Evolutionary conservation across 2,113 vertebrate genomes (phyloP).

Genomic region (Polypterus bichir): DNA sequence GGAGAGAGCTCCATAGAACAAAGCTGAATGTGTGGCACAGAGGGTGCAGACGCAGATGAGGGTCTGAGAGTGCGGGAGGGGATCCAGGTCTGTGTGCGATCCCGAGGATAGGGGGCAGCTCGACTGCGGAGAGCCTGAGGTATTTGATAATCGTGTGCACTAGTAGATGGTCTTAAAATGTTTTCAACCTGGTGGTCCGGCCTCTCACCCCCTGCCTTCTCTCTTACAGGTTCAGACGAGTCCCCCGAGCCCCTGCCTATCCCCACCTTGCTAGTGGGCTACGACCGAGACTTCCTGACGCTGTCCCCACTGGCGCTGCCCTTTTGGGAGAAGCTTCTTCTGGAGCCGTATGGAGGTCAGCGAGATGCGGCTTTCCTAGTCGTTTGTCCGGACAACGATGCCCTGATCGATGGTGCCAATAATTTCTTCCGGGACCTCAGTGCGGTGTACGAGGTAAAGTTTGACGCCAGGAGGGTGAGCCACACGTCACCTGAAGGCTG

Average conservation of each 20-base stretch:
- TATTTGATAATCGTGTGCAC: too few relatives aligned
- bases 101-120: too few relatives aligned
- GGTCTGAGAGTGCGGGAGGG: too few relatives aligned
- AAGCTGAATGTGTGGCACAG: too few relatives aligned
- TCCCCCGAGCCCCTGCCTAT: conserved; percentile 90
- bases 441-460: conserved; percentile 83
- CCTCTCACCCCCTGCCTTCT: conserved; percentile 11
- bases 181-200: too few relatives aligned
- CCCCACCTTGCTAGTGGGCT: conserved; percentile 82
- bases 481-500: neutral
- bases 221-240: conserved; percentile 74
- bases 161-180: too few relatives aligned
- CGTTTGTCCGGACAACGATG: conserved; percentile 84
- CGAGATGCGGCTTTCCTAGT: conserved; percentile 89
- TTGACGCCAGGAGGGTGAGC: conserved; percentile 12
- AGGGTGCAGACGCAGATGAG: too few relatives aligned
- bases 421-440: conserved; percentile 94
- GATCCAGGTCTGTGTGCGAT: too few relatives aligned
- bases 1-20: too few relatives aligned
- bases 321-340: conserved; percentile 90
- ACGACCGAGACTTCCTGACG: conserved; percentile 91
- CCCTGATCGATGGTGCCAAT: conserved; percentile 77
- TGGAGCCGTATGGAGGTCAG: conserved; percentile 87
- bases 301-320: conserved; percentile 86
- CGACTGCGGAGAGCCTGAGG: too few relatives aligned